Evolutionary conservation across 2,888 invertebrate species (phyloP).

Genomic region (Melieria picta): DNA sequence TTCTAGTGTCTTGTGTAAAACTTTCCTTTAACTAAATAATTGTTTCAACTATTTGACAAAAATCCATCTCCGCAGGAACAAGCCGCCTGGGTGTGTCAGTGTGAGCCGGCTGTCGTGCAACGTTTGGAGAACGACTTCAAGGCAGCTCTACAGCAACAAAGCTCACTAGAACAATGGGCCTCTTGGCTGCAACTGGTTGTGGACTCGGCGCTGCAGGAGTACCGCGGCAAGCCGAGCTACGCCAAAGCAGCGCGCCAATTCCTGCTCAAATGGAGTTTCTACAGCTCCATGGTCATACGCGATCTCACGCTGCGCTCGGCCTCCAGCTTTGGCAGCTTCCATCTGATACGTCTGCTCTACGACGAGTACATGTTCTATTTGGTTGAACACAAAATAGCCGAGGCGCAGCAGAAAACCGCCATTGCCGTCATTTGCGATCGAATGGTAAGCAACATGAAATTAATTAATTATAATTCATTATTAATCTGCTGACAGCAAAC

Average conservation of each 20-base stretch:
- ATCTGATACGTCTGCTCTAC: slow-evolving; percentile 94
- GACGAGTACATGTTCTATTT: slow-evolving; percentile 99
- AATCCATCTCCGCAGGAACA: slow-evolving; percentile 67
- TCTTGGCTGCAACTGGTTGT: slow-evolving; percentile 96
- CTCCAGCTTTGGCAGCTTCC: slow-evolving; percentile 98
- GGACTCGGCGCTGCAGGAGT: slow-evolving; percentile 86
- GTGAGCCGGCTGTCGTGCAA: slow-evolving; percentile 83
- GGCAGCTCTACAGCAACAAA: slow-evolving; percentile 90
- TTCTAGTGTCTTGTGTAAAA: not conserved
- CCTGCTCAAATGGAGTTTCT: slow-evolving; percentile 98
- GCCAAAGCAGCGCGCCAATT: slow-evolving; percentile 90
- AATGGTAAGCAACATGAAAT: slow-evolving; percentile 53
- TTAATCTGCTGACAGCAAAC: not conserved
- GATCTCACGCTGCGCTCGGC: slow-evolving; percentile 96
- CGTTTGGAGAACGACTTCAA: slow-evolving; percentile 93
- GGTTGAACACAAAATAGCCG: slow-evolving; percentile 95
- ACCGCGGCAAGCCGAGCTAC: slow-evolving; percentile 84
- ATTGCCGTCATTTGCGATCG: slow-evolving; percentile 87
- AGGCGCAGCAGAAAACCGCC: slow-evolving; percentile 88
- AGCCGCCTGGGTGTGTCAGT: slow-evolving; percentile 98
- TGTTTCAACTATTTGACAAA: not conserved
- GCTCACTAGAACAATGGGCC: slow-evolving; percentile 97
- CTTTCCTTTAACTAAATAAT: not conserved
- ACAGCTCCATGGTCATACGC: slow-evolving; percentile 97
- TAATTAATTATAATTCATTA: no score